phyloP scores from a whole-genome alignment of 2,797 vertebrate species.

The Buceros bicornis region DNA sequence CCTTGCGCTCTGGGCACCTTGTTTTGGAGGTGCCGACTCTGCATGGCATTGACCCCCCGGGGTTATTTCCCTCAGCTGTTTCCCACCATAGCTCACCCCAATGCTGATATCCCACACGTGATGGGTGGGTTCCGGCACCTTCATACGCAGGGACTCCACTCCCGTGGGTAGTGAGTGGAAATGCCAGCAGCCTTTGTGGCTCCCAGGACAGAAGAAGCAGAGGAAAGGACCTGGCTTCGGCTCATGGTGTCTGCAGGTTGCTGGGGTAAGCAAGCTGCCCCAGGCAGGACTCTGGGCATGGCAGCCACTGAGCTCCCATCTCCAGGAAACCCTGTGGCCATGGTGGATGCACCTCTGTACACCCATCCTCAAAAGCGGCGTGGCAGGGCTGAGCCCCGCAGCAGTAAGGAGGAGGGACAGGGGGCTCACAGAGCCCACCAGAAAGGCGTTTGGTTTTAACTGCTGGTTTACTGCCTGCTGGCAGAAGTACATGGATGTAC shows the following conservation, averaged over 20 bases:
- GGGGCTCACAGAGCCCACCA: accelerated
- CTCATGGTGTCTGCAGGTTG: neutral
- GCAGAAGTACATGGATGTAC: neutral
- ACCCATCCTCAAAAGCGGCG: neutral
- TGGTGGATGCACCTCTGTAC: neutral
- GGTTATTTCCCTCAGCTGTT: neutral
- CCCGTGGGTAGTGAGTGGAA: neutral
- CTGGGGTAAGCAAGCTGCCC: neutral
- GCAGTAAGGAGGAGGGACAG: neutral
- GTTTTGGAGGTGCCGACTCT: neutral
- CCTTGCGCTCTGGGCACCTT: no score
- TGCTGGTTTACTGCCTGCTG: neutral
- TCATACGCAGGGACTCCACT: neutral
- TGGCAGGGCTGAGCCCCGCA: neutral
- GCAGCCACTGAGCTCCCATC: neutral
- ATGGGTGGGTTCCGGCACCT: neutral
- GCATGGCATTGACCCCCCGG: accelerated
- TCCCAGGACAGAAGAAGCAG: neutral
- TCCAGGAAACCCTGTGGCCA: accelerated
- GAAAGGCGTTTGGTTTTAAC: neutral
- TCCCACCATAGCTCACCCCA: accelerated
- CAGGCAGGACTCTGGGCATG: neutral
- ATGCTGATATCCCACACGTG: neutral
- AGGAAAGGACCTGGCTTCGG: neutral
- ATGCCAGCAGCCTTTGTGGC: neutral